Evolutionary conservation across 2,797 vertebrate genomes (phyloP).

Genomic region (Cryptoprocta ferox): DNA sequence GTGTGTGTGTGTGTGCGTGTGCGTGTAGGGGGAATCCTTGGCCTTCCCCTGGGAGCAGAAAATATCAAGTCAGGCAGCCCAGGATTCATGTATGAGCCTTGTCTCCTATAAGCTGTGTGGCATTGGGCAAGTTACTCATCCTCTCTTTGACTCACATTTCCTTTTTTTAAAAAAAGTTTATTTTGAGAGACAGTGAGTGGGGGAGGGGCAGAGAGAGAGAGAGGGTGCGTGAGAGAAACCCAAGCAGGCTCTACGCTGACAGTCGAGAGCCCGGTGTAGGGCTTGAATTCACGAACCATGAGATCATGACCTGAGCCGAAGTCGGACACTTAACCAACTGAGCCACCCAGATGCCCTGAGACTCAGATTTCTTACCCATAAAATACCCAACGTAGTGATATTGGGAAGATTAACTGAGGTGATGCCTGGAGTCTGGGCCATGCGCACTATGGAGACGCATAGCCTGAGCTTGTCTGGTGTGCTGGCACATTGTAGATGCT

Average conservation of each 20-base stretch:
- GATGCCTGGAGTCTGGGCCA: not conserved
- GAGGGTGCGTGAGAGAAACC: not conserved
- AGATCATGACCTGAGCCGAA: not conserved
- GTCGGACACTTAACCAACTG: not conserved
- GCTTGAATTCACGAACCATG: not conserved
- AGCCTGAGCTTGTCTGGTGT: not conserved
- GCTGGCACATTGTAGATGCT: not conserved
- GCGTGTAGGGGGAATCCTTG: not conserved
- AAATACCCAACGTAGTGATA: not conserved
- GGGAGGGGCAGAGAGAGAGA: not conserved
- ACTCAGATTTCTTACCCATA: not conserved
- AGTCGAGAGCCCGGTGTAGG: not conserved
- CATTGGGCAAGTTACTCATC: not conserved
- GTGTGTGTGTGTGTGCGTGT: not conserved
- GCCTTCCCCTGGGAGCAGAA: not conserved
- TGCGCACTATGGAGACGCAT: not conserved
- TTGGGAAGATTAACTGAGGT: not conserved
- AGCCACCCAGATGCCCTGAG: not conserved
- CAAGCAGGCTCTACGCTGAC: not conserved
- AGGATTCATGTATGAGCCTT: not conserved
- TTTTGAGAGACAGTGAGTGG: not conserved
- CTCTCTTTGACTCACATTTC: conserved; percentile 1
- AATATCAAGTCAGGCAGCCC: not conserved
- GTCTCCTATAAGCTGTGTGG: not conserved
- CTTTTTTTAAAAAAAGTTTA: not conserved